Evolutionary conservation across 1,140 invertebrate genomes (phyloP).

Genomic region (Cataglyphis hispanica): DNA sequence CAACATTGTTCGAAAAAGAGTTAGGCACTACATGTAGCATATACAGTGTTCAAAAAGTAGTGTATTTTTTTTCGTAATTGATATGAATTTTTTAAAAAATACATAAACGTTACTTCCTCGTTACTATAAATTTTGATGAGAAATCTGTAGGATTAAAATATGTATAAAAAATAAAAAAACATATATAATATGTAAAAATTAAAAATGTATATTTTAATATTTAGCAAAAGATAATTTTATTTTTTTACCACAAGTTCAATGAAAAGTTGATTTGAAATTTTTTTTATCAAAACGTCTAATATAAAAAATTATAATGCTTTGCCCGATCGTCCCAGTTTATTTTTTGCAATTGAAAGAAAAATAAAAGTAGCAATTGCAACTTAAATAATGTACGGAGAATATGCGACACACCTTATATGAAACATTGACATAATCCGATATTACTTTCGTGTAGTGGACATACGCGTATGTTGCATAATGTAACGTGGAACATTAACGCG

Average conservation of each 20-base stretch:
- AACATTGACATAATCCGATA: conserved; percentile 26
- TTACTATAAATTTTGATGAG: background rate
- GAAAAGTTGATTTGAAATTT: conserved; percentile 9
- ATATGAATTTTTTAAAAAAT: background rate
- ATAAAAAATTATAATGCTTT: background rate
- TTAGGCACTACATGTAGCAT: background rate
- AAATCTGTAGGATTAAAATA: background rate
- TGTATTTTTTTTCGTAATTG: background rate
- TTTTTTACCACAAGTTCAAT: background rate
- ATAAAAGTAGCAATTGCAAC: background rate
- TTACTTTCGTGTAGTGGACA: background rate
- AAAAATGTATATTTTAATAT: too few relatives aligned
- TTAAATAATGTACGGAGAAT: background rate
- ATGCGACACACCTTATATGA: background rate
- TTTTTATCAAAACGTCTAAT: background rate
- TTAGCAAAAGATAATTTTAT: too few relatives aligned
- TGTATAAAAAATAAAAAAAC: conserved; percentile 14
- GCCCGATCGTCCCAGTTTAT: background rate
- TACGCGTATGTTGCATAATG: conserved; percentile 25
- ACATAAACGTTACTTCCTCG: background rate
- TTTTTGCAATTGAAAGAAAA: background rate
- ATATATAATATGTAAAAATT: background rate
- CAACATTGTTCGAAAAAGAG: background rate
- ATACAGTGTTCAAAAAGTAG: conserved; percentile 8
- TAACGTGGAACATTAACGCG: background rate